phyloP scores from a whole-genome alignment of 2,113 vertebrate species.

The Aythya baeri region DNA sequence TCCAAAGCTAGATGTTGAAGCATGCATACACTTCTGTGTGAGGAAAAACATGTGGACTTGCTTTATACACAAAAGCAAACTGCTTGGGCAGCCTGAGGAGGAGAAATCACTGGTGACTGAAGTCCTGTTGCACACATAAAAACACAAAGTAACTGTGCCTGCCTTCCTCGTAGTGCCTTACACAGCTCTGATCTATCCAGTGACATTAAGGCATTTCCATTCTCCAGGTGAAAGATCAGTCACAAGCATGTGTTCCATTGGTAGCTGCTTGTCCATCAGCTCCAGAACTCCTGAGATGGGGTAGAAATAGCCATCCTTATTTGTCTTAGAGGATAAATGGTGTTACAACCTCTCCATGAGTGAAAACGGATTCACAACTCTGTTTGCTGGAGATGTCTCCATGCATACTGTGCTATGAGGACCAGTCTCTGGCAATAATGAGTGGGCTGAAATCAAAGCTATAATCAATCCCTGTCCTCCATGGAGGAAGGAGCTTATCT shows the following conservation, averaged over 20 bases:
- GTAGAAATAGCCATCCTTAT: neutral
- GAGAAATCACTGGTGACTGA: neutral
- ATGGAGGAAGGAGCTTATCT: neutral
- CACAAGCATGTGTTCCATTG: fast-evolving
- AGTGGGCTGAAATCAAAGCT: neutral
- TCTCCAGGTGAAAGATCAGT: neutral
- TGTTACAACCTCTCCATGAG: neutral
- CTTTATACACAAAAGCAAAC: neutral
- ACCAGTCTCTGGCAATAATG: neutral
- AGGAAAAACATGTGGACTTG: neutral
- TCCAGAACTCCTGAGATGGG: neutral
- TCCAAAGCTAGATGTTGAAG: neutral
- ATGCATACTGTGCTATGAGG: neutral
- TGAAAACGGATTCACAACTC: neutral
- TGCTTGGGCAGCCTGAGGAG: neutral
- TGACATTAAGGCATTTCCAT: neutral
- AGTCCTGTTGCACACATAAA: neutral
- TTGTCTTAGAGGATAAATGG: neutral
- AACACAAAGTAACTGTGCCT: neutral
- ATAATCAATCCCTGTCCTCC: neutral
- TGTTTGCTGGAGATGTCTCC: neutral
- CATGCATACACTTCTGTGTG: neutral
- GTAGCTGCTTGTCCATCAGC: neutral
- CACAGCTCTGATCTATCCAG: neutral
- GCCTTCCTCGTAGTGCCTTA: neutral